Evolutionary conservation across 2,888 invertebrate species (phyloP).

Genomic region (Hoplodrina ambigua): DNA sequence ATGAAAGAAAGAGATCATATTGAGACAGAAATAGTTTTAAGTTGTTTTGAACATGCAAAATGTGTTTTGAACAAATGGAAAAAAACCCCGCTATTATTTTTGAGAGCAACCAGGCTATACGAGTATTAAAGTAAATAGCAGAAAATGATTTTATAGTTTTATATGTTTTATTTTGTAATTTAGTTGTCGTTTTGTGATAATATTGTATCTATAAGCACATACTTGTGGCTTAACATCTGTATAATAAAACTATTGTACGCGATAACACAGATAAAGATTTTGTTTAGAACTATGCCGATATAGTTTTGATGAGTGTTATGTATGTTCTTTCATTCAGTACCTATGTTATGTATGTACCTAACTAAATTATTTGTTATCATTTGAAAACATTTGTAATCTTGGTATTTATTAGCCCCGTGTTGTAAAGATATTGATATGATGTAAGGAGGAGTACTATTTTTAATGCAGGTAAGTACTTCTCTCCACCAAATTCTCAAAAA

Average conservation of each 20-base stretch:
- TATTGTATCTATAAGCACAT: conserved; percentile 22
- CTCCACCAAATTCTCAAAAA: too few species aligned
- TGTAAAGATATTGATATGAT: too few species aligned
- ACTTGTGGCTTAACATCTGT: neutral
- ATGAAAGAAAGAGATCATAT: conserved; percentile 22
- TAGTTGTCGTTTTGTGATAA: conserved; percentile 5
- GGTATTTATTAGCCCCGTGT: too few species aligned
- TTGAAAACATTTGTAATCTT: too few species aligned
- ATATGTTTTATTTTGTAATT: neutral
- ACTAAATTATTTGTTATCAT: too few species aligned
- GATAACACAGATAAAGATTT: conserved; percentile 24
- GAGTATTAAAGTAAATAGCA: neutral
- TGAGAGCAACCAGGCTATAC: neutral
- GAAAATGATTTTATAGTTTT: neutral
- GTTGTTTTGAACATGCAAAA: conserved; percentile 9
- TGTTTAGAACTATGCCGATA: conserved; percentile 19
- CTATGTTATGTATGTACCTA: too few species aligned
- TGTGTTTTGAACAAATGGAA: conserved; percentile 15
- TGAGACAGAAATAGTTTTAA: conserved; percentile 33
- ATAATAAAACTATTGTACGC: conserved; percentile 16
- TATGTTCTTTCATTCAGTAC: too few species aligned
- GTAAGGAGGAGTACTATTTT: too few species aligned
- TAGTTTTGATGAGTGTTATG: neutral
- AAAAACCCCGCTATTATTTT: neutral
- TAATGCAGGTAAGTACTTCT: too few species aligned